These are phyloP conservation scores for Tribolium castaneum DNA, from an alignment of 1,140 invertebrate genomes.

Conservation along the genomic window DNA sequence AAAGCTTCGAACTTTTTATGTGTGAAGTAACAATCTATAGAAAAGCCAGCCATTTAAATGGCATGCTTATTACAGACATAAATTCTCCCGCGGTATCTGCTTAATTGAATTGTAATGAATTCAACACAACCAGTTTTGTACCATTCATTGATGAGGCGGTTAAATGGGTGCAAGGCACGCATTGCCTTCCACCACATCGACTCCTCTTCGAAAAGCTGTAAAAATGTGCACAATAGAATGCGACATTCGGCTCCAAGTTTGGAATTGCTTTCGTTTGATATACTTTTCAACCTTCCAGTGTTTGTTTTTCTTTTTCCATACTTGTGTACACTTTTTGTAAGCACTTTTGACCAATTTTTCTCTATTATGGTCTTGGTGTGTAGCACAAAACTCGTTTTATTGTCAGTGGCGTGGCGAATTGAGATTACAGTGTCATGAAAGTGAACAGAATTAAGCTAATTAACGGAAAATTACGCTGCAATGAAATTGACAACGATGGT, in stretches of 20 bases:
- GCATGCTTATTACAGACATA: not conserved
- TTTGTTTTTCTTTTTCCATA: no score
- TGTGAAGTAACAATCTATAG: not conserved
- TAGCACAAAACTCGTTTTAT: not conserved
- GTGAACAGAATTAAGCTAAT: not conserved
- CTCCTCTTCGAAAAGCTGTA: not conserved
- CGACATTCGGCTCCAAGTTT: not conserved
- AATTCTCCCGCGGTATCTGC: not conserved
- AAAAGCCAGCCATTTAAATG: not conserved
- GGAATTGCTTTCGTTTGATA: no score
- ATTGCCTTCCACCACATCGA: not conserved
- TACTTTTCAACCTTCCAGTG: no score
- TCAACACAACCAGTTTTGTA: conserved; percentile 6
- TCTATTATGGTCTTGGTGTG: no score
- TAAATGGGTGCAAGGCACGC: not conserved
- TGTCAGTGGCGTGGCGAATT: not conserved
- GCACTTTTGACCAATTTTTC: no score
- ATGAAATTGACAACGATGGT: not conserved
- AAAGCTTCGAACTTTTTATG: not conserved
- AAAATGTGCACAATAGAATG: not conserved
- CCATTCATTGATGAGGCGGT: not conserved
- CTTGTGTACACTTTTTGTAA: no score
- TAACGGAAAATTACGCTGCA: not conserved
- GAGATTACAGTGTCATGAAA: not conserved
- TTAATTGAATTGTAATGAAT: conserved; percentile 22